A percentile compares a stretch with the other conserved stretches of the same genome.
Evolutionary conservation across 2,113 vertebrate genomes (phyloP).

Genomic region (Alaudala cheleensis): DNA sequence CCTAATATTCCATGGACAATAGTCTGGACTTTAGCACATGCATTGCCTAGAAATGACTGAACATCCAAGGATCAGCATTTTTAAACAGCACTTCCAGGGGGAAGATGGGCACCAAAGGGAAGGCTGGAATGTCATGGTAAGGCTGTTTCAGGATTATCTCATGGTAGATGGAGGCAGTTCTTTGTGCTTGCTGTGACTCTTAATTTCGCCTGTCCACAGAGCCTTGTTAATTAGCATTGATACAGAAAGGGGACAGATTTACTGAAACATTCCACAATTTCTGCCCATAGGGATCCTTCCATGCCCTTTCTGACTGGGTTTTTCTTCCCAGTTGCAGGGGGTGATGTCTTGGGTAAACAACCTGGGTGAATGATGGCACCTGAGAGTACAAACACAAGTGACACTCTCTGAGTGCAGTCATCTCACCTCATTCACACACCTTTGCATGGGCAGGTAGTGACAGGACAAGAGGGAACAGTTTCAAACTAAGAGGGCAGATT

Average conservation of each 20-base stretch:
- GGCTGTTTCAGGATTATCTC: not conserved
- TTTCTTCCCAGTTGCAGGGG: not conserved
- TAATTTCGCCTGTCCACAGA: not conserved
- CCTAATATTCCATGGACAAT: not conserved
- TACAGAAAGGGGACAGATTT: not conserved
- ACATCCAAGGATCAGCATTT: fast-evolving
- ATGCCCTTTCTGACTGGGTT: not conserved
- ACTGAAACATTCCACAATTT: not conserved
- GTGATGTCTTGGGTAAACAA: not conserved
- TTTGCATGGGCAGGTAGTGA: fast-evolving
- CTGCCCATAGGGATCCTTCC: not conserved
- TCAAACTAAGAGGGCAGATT: not conserved
- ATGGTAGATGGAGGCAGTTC: not conserved
- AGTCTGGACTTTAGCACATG: not conserved
- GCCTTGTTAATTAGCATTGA: not conserved
- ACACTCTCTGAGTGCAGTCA: fast-evolving
- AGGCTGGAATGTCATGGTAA: not conserved
- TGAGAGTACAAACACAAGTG: not conserved
- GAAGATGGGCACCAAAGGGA: not conserved
- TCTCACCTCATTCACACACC: not conserved
- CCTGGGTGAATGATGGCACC: too few relatives aligned
- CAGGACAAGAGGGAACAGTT: not conserved
- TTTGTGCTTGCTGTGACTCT: not conserved
- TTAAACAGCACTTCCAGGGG: not conserved
- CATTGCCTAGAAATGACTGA: not conserved